Evolutionary conservation across 2,888 invertebrate species (phyloP).

Genomic region (Hanleya hanleyi): DNA sequence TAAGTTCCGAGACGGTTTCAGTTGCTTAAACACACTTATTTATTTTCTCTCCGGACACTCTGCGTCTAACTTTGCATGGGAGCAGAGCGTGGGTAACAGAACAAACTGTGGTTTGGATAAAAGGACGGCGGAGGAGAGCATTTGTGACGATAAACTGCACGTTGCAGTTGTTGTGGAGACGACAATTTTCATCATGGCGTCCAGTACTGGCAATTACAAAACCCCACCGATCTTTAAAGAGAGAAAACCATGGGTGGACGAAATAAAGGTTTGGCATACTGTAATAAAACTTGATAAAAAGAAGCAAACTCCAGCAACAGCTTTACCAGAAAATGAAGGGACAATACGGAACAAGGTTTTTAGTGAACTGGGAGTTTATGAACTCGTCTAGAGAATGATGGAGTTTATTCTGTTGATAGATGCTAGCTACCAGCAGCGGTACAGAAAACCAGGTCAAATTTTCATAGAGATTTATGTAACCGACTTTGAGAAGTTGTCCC

Average conservation of each 20-base stretch:
- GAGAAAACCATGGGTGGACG: constrained; percentile 1
- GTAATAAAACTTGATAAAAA: neutral
- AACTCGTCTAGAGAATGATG: neutral
- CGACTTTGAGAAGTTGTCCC: neutral
- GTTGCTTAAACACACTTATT: too few relatives aligned
- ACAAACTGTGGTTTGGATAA: too few relatives aligned
- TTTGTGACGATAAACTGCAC: too few relatives aligned
- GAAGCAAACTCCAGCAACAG: neutral
- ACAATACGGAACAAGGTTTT: neutral
- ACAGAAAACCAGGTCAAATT: neutral
- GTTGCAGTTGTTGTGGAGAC: neutral
- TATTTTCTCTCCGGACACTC: too few relatives aligned
- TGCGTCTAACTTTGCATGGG: too few relatives aligned
- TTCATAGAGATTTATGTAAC: constrained; percentile 25
- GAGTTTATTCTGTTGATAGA: neutral
- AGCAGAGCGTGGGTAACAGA: too few relatives aligned
- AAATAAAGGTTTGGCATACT: neutral
- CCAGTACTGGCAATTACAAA: neutral
- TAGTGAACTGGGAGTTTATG: neutral
- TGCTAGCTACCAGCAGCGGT: neutral
- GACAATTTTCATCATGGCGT: neutral
- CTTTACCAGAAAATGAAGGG: neutral
- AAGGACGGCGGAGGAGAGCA: too few relatives aligned
- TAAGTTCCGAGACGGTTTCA: too few relatives aligned
- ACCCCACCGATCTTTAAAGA: neutral